These are phyloP conservation scores for Rostratula benghalensis DNA, from an alignment of 2,113 vertebrate species.

Conservation along the genomic window DNA sequence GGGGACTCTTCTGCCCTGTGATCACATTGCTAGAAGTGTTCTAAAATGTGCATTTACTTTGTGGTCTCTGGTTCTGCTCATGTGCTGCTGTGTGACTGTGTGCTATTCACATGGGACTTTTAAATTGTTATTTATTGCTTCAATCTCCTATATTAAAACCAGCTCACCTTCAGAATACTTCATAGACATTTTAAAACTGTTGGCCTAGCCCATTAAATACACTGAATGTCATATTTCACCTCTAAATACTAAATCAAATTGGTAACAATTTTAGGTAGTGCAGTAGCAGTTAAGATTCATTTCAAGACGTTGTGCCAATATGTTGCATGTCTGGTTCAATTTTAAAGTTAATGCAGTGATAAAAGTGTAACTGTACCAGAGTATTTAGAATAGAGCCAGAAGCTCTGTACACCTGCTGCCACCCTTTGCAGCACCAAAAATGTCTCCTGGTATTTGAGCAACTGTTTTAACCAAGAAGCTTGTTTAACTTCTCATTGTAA, in stretches of 20 bases:
- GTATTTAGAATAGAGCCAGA: neutral
- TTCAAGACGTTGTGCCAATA: neutral
- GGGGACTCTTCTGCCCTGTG: neutral
- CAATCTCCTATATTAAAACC: neutral
- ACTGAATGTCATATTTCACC: neutral
- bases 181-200: neutral
- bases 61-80: neutral
- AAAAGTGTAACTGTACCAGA: neutral
- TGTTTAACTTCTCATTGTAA: neutral
- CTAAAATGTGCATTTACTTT: conserved; percentile 4
- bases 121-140: neutral
- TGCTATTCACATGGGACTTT: neutral
- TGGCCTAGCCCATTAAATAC: neutral
- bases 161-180: neutral
- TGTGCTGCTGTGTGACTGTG: neutral
- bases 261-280: neutral
- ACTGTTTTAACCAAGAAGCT: neutral
- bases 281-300: neutral
- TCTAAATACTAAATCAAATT: neutral
- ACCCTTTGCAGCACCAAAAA: neutral
- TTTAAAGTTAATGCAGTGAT: neutral
- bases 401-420: neutral
- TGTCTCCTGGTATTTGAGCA: neutral
- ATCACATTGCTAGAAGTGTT: neutral
- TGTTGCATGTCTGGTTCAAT: neutral